phyloP scores from a whole-genome alignment of 2,888 invertebrate species.

The Rhamphomyia laevipes region DNA sequence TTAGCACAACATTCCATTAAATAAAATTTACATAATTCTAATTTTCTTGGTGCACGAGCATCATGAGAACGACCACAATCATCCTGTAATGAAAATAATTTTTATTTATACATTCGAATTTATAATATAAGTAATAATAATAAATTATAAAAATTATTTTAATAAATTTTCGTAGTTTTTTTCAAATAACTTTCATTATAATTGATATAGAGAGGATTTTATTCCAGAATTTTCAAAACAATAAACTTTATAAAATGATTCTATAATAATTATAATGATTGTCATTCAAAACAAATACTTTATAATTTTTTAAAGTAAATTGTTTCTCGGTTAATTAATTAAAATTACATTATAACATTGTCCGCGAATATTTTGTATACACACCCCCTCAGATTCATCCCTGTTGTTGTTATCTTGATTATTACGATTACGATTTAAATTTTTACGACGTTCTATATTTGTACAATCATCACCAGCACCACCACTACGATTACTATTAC shows the following conservation, averaged over 20 bases:
- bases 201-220: too few relatives aligned
- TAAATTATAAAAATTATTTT: background rate
- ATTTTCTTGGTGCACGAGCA: conserved; percentile 67
- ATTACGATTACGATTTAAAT: conserved; percentile 40
- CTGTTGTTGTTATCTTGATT: conserved; percentile 40
- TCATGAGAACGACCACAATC: conserved; percentile 84
- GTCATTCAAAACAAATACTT: too few relatives aligned
- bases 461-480: too few relatives aligned
- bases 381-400: conserved; percentile 60
- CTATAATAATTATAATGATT: too few relatives aligned
- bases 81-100: conserved; percentile 41
- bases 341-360: conserved; percentile 58
- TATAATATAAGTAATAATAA: conserved; percentile 10
- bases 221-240: too few relatives aligned
- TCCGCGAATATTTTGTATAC: conserved; percentile 78
- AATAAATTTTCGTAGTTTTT: background rate
- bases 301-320: too few relatives aligned
- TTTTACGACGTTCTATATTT: conserved; percentile 19
- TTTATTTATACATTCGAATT: conserved; percentile 22
- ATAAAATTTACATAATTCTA: conserved; percentile 95
- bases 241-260: too few relatives aligned
- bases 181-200: too few relatives aligned
- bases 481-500: conserved; percentile 37
- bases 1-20: conserved; percentile 89
- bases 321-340: too few relatives aligned